These are phyloP conservation scores for Drosophila mercatorum DNA, from an alignment of 2,888 invertebrate genomes.

Conservation along the genomic window DNA sequence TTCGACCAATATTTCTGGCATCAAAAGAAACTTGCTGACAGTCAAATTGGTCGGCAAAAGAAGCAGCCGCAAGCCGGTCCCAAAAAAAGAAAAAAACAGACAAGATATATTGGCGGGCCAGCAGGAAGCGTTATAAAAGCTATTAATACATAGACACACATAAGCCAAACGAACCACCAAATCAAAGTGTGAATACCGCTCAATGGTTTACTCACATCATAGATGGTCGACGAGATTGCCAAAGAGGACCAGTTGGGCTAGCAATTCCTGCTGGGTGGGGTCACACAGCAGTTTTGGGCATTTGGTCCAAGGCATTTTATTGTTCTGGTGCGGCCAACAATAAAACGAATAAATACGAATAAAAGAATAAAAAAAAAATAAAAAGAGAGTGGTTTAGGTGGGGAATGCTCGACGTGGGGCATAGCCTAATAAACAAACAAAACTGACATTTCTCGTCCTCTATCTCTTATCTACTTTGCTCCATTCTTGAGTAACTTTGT, in stretches of 20 bases:
- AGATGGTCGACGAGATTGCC: conserved; percentile 29
- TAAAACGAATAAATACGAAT: conserved; percentile 49
- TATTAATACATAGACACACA: conserved; percentile 60
- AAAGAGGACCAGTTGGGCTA: background rate
- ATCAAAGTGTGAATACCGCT: conserved; percentile 72
- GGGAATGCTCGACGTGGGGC: background rate
- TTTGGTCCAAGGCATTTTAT: conserved; percentile 63
- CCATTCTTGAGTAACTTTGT: background rate
- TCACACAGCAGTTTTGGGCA: conserved; percentile 61
- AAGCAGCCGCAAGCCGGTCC: conserved; percentile 2
- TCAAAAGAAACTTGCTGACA: conserved; percentile 67
- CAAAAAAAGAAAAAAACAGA: background rate
- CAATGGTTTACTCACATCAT: conserved; percentile 57
- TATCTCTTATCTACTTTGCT: background rate
- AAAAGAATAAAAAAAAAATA: too few species aligned
- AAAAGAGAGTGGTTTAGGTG: background rate
- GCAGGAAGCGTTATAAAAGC: conserved; percentile 74
- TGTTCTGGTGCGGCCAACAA: conserved; percentile 61
- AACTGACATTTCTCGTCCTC: background rate
- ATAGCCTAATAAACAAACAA: background rate
- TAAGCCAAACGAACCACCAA: conserved; percentile 33
- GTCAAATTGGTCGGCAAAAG: conserved; percentile 65
- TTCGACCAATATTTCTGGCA: conserved; percentile 53
- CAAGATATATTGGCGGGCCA: conserved; percentile 50
- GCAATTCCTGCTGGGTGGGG: conserved; percentile 1